Evolutionary conservation across 2,797 vertebrate genomes (phyloP).

Genomic region (Danio albolineatus): DNA sequence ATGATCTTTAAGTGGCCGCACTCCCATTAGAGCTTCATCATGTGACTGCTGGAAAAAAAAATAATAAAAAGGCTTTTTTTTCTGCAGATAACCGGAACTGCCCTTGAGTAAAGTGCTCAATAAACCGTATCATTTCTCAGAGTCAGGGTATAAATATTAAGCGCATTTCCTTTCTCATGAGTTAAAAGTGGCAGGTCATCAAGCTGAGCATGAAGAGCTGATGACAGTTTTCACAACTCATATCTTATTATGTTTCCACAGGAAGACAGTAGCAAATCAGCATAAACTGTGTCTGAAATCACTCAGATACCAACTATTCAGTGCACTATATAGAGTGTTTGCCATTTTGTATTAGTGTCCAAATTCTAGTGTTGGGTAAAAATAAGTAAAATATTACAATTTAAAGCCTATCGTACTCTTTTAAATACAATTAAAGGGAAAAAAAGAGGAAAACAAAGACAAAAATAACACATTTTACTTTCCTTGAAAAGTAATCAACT

Average conservation of each 20-base stretch:
- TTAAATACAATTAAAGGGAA: too few species aligned
- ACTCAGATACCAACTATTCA: too few species aligned
- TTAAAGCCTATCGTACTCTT: too few species aligned
- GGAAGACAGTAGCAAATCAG: neutral
- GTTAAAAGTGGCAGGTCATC: neutral
- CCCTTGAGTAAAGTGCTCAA: constrained; percentile 29
- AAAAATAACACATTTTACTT: too few species aligned
- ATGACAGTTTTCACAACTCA: constrained; percentile 10
- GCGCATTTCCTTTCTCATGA: constrained; percentile 22
- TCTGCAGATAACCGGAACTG: constrained; percentile 26
- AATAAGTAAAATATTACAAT: too few species aligned
- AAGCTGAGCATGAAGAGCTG: neutral
- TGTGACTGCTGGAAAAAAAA: constrained; percentile 1
- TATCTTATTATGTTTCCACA: constrained; percentile 25
- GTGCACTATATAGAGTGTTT: too few species aligned
- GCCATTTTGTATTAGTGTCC: too few species aligned
- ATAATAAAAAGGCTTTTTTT: neutral
- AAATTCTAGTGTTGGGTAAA: too few species aligned
- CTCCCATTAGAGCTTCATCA: constrained; percentile 28
- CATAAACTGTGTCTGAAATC: neutral
- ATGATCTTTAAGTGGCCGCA: neutral
- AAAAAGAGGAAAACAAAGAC: too few species aligned
- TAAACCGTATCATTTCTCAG: constrained; percentile 15
- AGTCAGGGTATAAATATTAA: constrained; percentile 41
- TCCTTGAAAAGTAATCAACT: too few species aligned